Evolutionary conservation across 2,797 vertebrate genomes (phyloP).

Genomic region (Alcedo atthis): DNA sequence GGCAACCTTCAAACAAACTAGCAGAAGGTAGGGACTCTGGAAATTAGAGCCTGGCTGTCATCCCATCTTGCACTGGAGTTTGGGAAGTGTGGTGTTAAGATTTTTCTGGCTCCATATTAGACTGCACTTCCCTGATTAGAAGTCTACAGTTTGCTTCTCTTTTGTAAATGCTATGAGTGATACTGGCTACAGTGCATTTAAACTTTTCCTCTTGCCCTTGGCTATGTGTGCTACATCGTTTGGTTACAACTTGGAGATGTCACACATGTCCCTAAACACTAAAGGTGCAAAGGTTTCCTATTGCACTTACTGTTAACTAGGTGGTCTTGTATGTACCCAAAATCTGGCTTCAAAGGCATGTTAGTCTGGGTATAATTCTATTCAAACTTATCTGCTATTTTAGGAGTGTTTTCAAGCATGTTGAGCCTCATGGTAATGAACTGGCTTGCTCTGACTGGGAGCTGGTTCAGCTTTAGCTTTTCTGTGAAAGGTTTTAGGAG

Average conservation of each 20-base stretch:
- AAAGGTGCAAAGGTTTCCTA: not conserved
- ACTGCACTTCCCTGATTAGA: not conserved
- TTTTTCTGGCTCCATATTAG: not conserved
- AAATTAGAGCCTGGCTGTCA: not conserved
- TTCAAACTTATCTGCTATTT: not conserved
- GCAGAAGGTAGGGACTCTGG: not conserved
- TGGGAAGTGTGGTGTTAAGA: not conserved
- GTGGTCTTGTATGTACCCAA: not conserved
- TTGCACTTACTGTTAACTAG: not conserved
- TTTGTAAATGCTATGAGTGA: not conserved
- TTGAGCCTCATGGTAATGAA: not conserved
- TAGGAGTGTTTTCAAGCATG: not conserved
- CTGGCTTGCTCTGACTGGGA: not conserved
- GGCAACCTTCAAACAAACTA: not conserved
- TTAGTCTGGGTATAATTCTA: not conserved
- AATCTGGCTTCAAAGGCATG: not conserved
- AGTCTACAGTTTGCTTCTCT: not conserved
- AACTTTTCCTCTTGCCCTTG: not conserved
- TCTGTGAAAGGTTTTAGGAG: constrained; percentile 25
- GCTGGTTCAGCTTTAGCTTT: constrained; percentile 35
- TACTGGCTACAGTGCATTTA: not conserved
- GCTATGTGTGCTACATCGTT: not conserved
- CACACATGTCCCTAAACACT: not conserved
- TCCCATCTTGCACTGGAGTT: rapidly evolving
- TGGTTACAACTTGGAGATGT: not conserved